Evolutionary conservation across 1,140 invertebrate genomes (phyloP).

Genomic region (Nebria ingens): DNA sequence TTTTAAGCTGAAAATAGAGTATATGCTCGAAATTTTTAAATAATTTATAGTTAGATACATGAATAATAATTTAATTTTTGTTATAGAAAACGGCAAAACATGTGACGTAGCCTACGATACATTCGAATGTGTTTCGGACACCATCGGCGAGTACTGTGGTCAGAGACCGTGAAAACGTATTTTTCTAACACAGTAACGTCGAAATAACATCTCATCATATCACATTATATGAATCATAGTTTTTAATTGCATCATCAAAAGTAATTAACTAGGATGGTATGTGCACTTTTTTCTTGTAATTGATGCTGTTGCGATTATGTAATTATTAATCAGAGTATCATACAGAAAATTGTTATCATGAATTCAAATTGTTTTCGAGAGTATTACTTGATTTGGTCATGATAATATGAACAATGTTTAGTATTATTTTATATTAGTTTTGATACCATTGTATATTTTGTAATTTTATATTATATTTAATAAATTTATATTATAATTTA

Average conservation of each 20-base stretch:
- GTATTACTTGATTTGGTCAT: no score
- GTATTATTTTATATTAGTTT: no score
- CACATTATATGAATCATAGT: neutral
- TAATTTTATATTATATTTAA: no score
- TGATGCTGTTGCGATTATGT: neutral
- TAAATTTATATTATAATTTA: no score
- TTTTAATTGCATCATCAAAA: neutral
- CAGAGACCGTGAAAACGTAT: slow-evolving; percentile 29
- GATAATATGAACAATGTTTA: no score
- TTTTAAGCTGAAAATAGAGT: no score
- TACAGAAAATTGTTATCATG: no score
- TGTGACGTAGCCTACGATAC: slow-evolving; percentile 63
- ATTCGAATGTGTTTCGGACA: slow-evolving; percentile 61
- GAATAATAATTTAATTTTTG: slow-evolving; percentile 14
- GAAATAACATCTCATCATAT: neutral
- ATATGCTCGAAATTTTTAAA: no score
- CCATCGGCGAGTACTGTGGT: slow-evolving; percentile 53
- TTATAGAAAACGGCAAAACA: slow-evolving; percentile 50
- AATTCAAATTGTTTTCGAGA: no score
- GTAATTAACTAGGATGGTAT: neutral
- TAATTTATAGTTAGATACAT: neutral
- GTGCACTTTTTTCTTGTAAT: neutral
- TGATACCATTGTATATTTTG: no score
- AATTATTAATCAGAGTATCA: neutral
- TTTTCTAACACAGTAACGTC: neutral